A percentile compares a stretch with the other conserved stretches of the same genome.
These are phyloP conservation scores for Tetranychus piercei DNA, from an alignment of 2,888 invertebrate genomes.

Conservation along the genomic window DNA sequence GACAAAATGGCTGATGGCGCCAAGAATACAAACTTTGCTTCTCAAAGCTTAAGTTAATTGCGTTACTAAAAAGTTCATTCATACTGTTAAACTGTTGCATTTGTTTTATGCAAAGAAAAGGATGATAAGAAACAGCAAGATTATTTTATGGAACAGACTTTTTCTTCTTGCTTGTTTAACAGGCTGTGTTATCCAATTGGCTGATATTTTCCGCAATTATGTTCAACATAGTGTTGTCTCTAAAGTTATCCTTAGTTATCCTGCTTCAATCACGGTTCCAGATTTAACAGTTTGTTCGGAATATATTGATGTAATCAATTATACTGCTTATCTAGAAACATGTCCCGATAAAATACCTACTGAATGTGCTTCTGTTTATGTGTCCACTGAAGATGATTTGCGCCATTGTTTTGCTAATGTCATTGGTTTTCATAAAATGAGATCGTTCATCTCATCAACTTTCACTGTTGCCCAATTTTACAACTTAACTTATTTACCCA, in stretches of 20 bases:
- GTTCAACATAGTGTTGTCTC: background rate
- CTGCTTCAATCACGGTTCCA: background rate
- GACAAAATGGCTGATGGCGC: too few species aligned
- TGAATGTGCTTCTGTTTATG: background rate
- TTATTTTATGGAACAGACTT: background rate
- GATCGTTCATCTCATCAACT: background rate
- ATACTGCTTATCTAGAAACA: background rate
- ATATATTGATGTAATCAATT: background rate
- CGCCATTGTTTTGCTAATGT: background rate
- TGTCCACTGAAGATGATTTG: background rate
- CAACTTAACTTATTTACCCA: background rate
- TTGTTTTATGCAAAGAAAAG: background rate
- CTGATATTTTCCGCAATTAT: background rate
- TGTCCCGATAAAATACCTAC: background rate
- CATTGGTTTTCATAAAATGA: background rate
- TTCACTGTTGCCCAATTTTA: background rate
- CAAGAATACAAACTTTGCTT: too few species aligned
- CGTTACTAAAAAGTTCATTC: too few species aligned
- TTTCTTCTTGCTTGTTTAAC: background rate
- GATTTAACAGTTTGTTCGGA: background rate
- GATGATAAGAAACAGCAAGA: background rate
- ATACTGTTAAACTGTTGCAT: too few species aligned
- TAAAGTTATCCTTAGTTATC: background rate
- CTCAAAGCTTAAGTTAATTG: too few species aligned
- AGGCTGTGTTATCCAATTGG: background rate